Evolutionary conservation across 2,113 vertebrate genomes (phyloP).

Genomic region (Copsychus sechellarum): DNA sequence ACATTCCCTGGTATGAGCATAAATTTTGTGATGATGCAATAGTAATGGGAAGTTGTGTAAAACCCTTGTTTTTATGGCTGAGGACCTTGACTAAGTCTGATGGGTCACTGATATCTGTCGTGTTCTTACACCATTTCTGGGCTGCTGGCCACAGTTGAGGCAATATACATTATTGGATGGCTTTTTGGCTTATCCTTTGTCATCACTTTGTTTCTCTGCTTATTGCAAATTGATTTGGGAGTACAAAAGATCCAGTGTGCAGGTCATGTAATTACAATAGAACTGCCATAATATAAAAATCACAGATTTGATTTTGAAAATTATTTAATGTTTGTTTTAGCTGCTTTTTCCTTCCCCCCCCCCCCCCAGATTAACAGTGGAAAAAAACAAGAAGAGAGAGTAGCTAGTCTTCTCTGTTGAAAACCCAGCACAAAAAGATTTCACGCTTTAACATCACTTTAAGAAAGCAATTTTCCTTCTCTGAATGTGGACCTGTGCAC

Average conservation of each 20-base stretch:
- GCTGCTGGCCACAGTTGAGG: neutral
- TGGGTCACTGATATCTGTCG: neutral
- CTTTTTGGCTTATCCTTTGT: neutral
- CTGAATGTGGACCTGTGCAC: neutral
- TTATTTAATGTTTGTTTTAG: neutral
- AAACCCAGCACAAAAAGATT: neutral
- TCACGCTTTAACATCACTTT: neutral
- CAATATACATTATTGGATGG: neutral
- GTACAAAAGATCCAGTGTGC: neutral
- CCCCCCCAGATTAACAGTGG: neutral
- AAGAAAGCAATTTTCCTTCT: neutral
- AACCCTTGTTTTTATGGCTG: neutral
- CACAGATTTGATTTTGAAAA: neutral
- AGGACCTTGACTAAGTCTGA: neutral
- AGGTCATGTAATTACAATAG: neutral
- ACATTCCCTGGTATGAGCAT: conserved; percentile 72
- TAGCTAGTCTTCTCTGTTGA: neutral
- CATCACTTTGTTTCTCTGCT: neutral
- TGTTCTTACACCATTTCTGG: neutral
- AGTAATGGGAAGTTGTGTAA: neutral
- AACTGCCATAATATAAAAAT: neutral
- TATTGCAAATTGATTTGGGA: neutral
- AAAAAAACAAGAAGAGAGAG: neutral
- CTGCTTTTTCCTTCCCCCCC: neutral
- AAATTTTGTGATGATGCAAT: neutral